Base-by-base conservation (phyloP, 37 sponge, comb jelly and placozoan species). In the Crambe crambe region DNA sequence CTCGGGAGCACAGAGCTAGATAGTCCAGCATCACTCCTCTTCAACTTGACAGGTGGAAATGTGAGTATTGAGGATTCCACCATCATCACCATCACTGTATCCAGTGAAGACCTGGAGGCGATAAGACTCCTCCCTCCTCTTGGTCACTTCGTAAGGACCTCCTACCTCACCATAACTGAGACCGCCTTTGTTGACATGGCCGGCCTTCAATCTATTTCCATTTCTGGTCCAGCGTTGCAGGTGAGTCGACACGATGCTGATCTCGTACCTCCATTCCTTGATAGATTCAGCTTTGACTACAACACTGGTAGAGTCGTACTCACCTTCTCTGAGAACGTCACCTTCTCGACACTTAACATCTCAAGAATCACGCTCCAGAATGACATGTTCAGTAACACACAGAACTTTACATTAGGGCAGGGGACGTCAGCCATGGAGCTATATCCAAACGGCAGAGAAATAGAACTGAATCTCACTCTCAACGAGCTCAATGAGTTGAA, bases 401-500 rank as follows among this genome's bases (percentile, higher is more conserved):
- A 88, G 40, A 83, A 68, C 64, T 54, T 89, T 12, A 82, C 83
- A 23, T 74, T 96, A 9, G 61, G 75, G 30, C 22, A 57, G 34
- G 78, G 83, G 34, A 83, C 79, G 31, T 51, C 74, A 21, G 83
- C 78, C 2, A 69, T 38, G 10, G 76, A 68, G 9, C 58, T 76
- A 18, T 37, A 42, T 58, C 61, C 61, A 4, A 59, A 39, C 42
- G 75, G 73, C 22, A 75, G 25, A 31, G 72, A 65, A 29, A 82
- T 93, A 12, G 43, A 72, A 41, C 61, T 96, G 9, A 60, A 27
- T 3, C 79, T 96, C 21, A 41, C 89, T 37, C 25, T 51, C 6
- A 77, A 84, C 23, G 89, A 92, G 29, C 71, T 90, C 22, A 90
- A 96, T 42, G 83, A 84, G 17, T 57, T 96, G 41, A 96, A 96